Evolutionary conservation across 2,888 invertebrate genomes (phyloP), one percentile per base, ranked within the genome.

Genomic region (Lycaena phlaeas): DNA sequence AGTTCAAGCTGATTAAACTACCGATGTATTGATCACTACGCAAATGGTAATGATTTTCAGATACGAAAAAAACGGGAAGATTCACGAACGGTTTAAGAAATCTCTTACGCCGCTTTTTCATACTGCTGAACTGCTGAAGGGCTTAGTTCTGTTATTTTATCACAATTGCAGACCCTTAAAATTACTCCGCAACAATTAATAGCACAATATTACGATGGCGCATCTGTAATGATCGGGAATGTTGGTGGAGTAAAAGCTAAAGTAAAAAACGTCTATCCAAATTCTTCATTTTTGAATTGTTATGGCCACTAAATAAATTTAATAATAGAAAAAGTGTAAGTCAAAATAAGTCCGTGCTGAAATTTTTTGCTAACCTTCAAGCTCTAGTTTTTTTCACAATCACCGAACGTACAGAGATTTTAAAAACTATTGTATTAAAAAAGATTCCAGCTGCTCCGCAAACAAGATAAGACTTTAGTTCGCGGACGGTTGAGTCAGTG

Each of bases 181-280:
- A 42, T 42, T 31, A 38, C 42, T 42, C 38, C 42, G 31, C 36
- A 41, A 36, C 36, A 41, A 41, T 28, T 41, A 41, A 42, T 44
- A 46, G 18, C 18, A 18, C 18, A 18, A 18, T 18, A 5, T 18
- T 18, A 18, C 18, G 18, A 18, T 18, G 18, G 18, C 18, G 18
- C 18, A 3, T 18, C 18, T 18, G 18, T 18, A 18, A 18, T 18
- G 18, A 18, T 3, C 18, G 18, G 18, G 18, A 18, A 18, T 18
- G 27, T 38, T 27, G 36, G 50, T 45, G 7, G 50, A 50, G 36
- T 30, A 44, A 40, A 27, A 15, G 14, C 36, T 26, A 37, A 37
- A 27, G 37, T 37, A 37, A n/a, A n/a, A n/a, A n/a, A n/a, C n/a
- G n/a, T n/a, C n/a, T n/a, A n/a, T n/a, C n/a, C n/a, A n/a, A n/a